These are phyloP conservation scores for Pygathrix nemaeus DNA, from an alignment of 2,113 vertebrate genomes.

Conservation along the genomic window DNA sequence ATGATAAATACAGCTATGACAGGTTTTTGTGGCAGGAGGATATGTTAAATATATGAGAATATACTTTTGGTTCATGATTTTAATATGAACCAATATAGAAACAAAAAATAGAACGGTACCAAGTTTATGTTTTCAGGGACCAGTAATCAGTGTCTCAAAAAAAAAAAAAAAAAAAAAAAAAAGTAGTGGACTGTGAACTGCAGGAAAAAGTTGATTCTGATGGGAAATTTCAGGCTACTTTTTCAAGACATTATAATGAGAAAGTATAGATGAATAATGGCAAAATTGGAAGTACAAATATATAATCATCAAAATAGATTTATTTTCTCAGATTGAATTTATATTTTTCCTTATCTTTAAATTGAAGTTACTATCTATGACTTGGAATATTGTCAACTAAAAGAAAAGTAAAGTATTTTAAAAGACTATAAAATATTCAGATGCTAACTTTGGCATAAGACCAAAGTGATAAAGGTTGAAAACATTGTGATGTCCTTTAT, in stretches of 20 bases:
- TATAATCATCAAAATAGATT: not conserved
- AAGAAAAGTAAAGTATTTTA: conserved; percentile 23
- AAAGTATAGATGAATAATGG: not conserved
- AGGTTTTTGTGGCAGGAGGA: not conserved
- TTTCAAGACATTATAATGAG: not conserved
- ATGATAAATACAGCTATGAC: not conserved
- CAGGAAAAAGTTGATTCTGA: not conserved
- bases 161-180: conserved; percentile 3
- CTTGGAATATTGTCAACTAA: not conserved
- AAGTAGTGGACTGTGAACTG: not conserved
- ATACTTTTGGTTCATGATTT: not conserved
- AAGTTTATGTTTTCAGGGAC: not conserved
- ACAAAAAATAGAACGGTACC: not conserved
- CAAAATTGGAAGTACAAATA: not conserved
- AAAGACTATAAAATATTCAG: not conserved
- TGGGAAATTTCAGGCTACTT: not conserved
- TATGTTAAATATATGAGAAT: not conserved
- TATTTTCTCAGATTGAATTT: conserved; percentile 10
- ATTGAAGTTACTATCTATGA: not conserved
- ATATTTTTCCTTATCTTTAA: not conserved
- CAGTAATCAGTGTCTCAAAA: not conserved
- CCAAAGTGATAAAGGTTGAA: not conserved
- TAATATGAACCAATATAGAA: not conserved
- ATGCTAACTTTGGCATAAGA: not conserved
- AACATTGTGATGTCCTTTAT: not conserved